These are phyloP conservation scores for Bedellia somnulentella DNA, from an alignment of 2,888 invertebrate species.

Conservation along the genomic window DNA sequence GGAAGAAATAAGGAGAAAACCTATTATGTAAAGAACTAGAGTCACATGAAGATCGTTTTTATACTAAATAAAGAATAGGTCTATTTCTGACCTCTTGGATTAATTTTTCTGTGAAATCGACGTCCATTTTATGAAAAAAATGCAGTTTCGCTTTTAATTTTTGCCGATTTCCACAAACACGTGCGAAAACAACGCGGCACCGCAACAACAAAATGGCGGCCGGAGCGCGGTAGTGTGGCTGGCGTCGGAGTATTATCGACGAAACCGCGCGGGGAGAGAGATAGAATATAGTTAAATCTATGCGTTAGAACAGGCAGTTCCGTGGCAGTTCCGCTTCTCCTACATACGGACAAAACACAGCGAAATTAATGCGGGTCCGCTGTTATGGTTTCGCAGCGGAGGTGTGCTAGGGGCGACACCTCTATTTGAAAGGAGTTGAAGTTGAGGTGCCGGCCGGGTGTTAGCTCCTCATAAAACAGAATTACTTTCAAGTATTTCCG, in stretches of 20 bases:
- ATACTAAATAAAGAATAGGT: conserved; percentile 4
- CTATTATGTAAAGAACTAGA: too few relatives aligned
- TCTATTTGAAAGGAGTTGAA: too few relatives aligned
- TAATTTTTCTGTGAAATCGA: conserved; percentile 6
- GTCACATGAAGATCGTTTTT: too few relatives aligned
- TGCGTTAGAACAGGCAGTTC: conserved; percentile 6
- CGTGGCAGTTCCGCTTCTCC: conserved; percentile 3
- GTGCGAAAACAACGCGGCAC: conserved; percentile 2
- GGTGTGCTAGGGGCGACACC: conserved; percentile 5
- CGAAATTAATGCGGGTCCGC: conserved; percentile 5
- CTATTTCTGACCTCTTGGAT: conserved; percentile 6
- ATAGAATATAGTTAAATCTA: conserved; percentile 3
- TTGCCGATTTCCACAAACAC: conserved; percentile 9
- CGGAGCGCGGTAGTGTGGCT: conserved; percentile 6
- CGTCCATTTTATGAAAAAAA: conserved; percentile 7
- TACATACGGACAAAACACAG: conserved; percentile 1
- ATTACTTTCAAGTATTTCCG: too few relatives aligned
- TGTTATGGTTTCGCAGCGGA: conserved; percentile 6
- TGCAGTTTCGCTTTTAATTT: conserved; percentile 8
- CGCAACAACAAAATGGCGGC: conserved; percentile 6
- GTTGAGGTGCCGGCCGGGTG: too few relatives aligned
- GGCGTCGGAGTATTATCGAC: conserved; percentile 2
- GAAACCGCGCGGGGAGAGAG: conserved; percentile 2
- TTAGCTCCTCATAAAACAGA: too few relatives aligned
- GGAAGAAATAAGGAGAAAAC: not conserved